Evolutionary conservation across 1,140 invertebrate species (phyloP), one percentile per base, ranked within the genome.

Genomic region (Zaprionus gabonicus): DNA sequence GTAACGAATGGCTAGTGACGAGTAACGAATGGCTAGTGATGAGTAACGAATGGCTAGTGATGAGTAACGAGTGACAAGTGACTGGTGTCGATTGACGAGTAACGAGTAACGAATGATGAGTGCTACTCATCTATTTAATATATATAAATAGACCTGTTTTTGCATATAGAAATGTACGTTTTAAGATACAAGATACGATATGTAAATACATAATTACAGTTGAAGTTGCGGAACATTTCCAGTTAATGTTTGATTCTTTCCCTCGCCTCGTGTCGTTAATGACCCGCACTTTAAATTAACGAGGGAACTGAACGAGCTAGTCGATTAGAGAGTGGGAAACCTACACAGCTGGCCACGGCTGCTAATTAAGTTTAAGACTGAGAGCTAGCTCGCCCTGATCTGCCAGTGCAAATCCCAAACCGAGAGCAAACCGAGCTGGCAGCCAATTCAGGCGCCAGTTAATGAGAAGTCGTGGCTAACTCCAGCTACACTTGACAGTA

Each of bases 401-500:
- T 20, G 25, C 20, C 28, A 56, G 38, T 13, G 31, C 23, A 15
- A 65, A 55, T 55, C 13, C 38, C 55, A 9, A 57, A 28, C 28
- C 46, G 44, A 36, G 20, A 31, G 9, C 27, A 7, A 62, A 62
- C 7, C 27, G 4, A 38, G 15, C 38, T 41, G 38, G 38, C 38
- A 44, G n/a, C 41, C 34, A 59, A 60, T 68, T 57, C 71, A 46
- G 41, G 17, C 38, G 56, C 34, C 64, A 73, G 71, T 68, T 73
- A 69, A 73, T 68, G 53, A 55, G 56, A 36, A 38, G 58, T 34
- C 57, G 57, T 41, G 57, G 38, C 56, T 34, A 15, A 58, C 56
- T 17, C 20, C 9, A 25, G 1, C 28, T 15, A 27, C 66, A 63
- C 71, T 74, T 75, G 67, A 64, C 72, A 75, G 72, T 64, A 51